Conservation (phyloP, 2,888 invertebrate species). For the Euplexia lucipara region DNA sequence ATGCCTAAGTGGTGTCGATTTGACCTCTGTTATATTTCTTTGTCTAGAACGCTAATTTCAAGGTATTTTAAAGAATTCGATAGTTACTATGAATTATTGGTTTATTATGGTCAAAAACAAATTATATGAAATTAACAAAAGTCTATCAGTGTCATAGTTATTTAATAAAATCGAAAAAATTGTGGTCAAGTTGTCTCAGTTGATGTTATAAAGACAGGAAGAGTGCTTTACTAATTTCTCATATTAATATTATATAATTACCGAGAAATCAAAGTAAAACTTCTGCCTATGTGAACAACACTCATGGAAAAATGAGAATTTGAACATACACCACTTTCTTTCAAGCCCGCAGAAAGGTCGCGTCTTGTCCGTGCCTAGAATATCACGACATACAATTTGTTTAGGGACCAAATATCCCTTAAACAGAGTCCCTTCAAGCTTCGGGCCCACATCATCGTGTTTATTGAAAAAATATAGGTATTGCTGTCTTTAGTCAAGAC, state of each 20-base stretch:
- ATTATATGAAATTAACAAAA: no score
- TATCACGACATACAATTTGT: slow-evolving; percentile 74
- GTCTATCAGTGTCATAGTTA: no score
- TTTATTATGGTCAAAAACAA: no score
- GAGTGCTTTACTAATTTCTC: no score
- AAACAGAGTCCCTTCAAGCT: slow-evolving; percentile 48
- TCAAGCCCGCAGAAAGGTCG: slow-evolving; percentile 62
- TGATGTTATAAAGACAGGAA: no score
- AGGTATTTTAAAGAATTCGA: no score
- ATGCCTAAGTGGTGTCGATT: no score
- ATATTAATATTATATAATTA: not conserved
- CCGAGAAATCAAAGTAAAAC: not conserved
- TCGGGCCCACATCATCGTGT: slow-evolving; percentile 45
- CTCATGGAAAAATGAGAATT: slow-evolving; percentile 1
- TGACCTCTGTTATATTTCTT: no score
- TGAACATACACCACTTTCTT: slow-evolving; percentile 54
- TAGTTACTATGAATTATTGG: no score
- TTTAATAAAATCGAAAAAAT: no score
- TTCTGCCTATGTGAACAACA: not conserved
- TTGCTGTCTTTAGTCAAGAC: slow-evolving; percentile 10
- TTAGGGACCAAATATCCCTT: slow-evolving; percentile 70
- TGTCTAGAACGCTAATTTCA: no score
- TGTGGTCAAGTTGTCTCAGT: no score
- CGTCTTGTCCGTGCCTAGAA: slow-evolving; percentile 76
- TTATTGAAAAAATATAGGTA: slow-evolving; percentile 60